A percentile compares a stretch with the other conserved stretches of the same genome.
These are phyloP conservation scores for Notamacropus eugenii DNA, from an alignment of 2,797 vertebrate genomes.

Conservation along the genomic window DNA sequence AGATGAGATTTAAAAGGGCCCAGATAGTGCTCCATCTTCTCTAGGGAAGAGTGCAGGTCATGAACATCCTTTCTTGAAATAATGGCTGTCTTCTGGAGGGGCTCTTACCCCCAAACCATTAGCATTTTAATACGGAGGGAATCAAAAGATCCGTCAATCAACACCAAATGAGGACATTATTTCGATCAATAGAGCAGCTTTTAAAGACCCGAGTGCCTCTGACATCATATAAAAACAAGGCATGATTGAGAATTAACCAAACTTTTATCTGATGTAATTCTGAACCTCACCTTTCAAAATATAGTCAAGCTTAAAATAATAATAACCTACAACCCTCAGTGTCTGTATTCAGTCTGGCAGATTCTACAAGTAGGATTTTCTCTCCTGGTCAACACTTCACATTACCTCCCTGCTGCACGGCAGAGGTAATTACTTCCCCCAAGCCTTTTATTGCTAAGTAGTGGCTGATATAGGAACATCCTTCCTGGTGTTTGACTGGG, in stretches of 20 bases:
- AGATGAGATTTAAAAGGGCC: conserved; percentile 55
- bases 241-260: conserved; percentile 74
- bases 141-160: conserved; percentile 74
- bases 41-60: conserved; percentile 64
- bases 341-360: conserved; percentile 44
- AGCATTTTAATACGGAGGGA: conserved; percentile 70
- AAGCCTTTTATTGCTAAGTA: conserved; percentile 59
- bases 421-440: conserved; percentile 38
- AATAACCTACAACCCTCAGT: conserved; percentile 21
- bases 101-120: conserved; percentile 51
- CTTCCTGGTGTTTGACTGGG: neutral
- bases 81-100: conserved; percentile 56
- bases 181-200: conserved; percentile 62
- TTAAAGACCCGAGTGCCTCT: conserved; percentile 49
- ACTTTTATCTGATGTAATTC: conserved; percentile 65
- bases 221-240: conserved; percentile 64
- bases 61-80: conserved; percentile 66
- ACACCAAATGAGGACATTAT: conserved; percentile 58
- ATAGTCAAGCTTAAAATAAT: conserved; percentile 57
- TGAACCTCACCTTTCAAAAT: conserved; percentile 71
- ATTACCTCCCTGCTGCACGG: conserved; percentile 46
- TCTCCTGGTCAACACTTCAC: conserved; percentile 50
- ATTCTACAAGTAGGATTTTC: conserved; percentile 56
- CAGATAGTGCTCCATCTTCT: conserved; percentile 36
- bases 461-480: neutral